Evolutionary conservation across 2,113 vertebrate genomes (phyloP).

Genomic region (Oplegnathus fasciatus): DNA sequence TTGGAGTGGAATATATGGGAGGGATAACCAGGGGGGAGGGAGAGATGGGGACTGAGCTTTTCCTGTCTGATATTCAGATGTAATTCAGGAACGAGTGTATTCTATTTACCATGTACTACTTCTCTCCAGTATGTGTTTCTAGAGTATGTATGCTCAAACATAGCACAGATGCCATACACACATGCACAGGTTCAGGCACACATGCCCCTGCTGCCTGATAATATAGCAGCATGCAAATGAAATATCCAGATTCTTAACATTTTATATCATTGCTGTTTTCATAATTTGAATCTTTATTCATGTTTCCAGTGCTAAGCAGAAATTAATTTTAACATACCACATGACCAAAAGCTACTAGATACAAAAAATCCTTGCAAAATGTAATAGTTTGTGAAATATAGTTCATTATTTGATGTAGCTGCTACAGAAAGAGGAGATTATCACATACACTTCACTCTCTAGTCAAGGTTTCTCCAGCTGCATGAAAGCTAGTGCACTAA

Average conservation of each 20-base stretch:
- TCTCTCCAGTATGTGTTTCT: constrained; percentile 59
- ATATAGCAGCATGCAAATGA: constrained; percentile 55
- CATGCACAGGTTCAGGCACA: constrained; percentile 59
- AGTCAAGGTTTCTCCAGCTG: constrained; percentile 8
- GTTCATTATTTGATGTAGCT: constrained; percentile 25
- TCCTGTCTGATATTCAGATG: constrained; percentile 86
- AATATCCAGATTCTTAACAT: constrained; percentile 30
- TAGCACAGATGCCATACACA: constrained; percentile 71
- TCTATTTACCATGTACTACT: constrained; percentile 68
- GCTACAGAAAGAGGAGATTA: constrained; percentile 46
- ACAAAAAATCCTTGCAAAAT: not conserved
- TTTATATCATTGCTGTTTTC: constrained; percentile 39
- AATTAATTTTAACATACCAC: constrained; percentile 21
- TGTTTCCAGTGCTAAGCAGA: constrained; percentile 30
- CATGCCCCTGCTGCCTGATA: constrained; percentile 48
- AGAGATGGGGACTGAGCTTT: constrained; percentile 68
- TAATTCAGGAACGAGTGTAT: constrained; percentile 79
- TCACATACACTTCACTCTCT: constrained; percentile 12
- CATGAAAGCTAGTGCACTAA: constrained; percentile 23
- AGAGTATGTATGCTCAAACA: constrained; percentile 64
- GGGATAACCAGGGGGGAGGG: constrained; percentile 42
- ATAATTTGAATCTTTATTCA: constrained; percentile 24
- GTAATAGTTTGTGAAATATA: constrained; percentile 26
- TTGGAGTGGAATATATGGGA: constrained; percentile 47
- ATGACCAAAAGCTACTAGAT: constrained; percentile 36